phyloP scores from a whole-genome alignment of 2,797 vertebrate species.

The Brotula barbata region DNA sequence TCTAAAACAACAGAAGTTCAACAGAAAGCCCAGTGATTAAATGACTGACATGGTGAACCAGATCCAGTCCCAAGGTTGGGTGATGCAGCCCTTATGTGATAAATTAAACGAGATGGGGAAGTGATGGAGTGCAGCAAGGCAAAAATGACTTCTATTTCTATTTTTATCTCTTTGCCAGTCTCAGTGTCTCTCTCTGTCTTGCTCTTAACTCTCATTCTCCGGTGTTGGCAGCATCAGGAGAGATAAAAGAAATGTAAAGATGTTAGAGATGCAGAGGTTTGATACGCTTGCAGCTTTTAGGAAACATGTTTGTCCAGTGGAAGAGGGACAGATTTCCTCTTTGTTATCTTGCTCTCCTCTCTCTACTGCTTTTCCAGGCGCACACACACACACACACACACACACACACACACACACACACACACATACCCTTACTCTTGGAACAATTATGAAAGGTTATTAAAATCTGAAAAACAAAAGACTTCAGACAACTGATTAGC shows the following conservation, averaged over 20 bases:
- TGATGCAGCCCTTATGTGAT: conserved; percentile 49
- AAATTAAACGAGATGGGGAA: conserved; percentile 56
- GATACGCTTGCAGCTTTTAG: conserved; percentile 11
- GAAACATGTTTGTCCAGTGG: conserved; percentile 10
- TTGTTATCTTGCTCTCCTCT: background rate
- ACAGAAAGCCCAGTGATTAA: background rate
- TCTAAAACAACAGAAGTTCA: no score
- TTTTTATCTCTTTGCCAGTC: background rate
- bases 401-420: conserved; percentile 1
- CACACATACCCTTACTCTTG: background rate
- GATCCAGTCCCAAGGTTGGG: conserved; percentile 46
- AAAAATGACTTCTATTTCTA: conserved; percentile 2
- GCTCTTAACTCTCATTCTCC: conserved; percentile 11
- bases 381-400: background rate
- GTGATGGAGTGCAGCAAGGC: conserved; percentile 35
- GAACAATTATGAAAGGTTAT: background rate
- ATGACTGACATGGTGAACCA: conserved; percentile 51
- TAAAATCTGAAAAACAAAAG: background rate
- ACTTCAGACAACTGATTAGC: background rate
- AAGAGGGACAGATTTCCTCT: conserved; percentile 9
- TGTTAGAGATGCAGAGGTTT: no score
- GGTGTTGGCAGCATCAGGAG: conserved; percentile 31
- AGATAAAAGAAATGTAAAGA: conserved; percentile 24
- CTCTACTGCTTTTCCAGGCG: background rate
- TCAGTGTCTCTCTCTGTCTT: conserved; percentile 11